Conservation (phyloP, 2,113 vertebrate genomes). For the Xiphias gladius region DNA sequence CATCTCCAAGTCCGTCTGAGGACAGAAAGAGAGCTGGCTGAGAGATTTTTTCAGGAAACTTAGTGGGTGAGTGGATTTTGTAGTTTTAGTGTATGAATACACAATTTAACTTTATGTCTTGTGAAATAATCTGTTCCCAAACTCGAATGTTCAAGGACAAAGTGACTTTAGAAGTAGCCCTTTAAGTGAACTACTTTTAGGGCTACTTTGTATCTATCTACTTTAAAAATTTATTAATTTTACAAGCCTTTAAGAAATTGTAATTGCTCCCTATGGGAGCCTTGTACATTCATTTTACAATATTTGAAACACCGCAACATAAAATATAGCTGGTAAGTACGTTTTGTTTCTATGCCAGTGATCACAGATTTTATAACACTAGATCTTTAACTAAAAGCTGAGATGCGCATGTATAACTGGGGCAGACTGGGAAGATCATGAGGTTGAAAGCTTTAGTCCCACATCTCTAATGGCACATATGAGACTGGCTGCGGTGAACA, state of each 20-base stretch:
- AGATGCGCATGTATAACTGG: slow-evolving; percentile 45
- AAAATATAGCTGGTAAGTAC: slow-evolving; percentile 13
- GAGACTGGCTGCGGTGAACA: slow-evolving; percentile 45
- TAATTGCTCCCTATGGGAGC: neutral
- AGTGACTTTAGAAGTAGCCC: slow-evolving; percentile 7
- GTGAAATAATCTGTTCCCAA: slow-evolving; percentile 7
- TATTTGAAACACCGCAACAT: slow-evolving; percentile 19
- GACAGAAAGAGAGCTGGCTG: slow-evolving; percentile 33
- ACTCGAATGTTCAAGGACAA: slow-evolving; percentile 5
- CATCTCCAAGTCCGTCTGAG: slow-evolving; percentile 98
- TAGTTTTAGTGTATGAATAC: neutral
- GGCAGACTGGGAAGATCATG: slow-evolving; percentile 24
- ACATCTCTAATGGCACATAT: slow-evolving; percentile 44
- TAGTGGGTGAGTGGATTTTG: neutral
- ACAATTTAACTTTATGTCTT: slow-evolving; percentile 7
- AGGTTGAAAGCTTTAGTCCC: slow-evolving; percentile 37
- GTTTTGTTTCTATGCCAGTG: neutral
- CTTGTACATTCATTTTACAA: neutral
- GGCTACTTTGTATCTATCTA: neutral
- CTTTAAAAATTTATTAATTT: slow-evolving; percentile 16
- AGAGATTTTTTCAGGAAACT: neutral
- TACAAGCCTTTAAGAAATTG: slow-evolving; percentile 13
- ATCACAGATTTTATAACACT: slow-evolving; percentile 27
- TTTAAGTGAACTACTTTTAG: slow-evolving; percentile 1
- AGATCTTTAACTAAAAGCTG: slow-evolving; percentile 50